Conservation (phyloP, 2,113 vertebrate genomes). For the Cromileptes altivelis region DNA sequence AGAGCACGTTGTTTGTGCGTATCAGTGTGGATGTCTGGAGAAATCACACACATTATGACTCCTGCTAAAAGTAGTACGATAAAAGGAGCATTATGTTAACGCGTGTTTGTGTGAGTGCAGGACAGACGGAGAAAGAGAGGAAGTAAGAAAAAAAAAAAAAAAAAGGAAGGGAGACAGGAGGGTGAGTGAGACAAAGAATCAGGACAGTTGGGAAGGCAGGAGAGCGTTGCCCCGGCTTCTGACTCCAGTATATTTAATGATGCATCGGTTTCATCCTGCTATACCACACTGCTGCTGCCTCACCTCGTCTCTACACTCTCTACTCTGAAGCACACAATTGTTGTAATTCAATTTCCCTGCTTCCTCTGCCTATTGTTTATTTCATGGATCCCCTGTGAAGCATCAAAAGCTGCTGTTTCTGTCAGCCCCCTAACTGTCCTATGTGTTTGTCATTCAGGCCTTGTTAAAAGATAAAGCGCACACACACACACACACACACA, state of each 20-base stretch:
- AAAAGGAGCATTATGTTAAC: slow-evolving; percentile 33
- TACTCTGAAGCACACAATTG: slow-evolving; percentile 78
- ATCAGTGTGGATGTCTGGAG: slow-evolving; percentile 2
- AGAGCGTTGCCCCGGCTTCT: slow-evolving; percentile 57
- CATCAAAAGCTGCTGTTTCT: slow-evolving; percentile 94
- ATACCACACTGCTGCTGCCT: slow-evolving; percentile 71
- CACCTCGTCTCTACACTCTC: slow-evolving; percentile 59
- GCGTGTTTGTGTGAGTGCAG: neutral
- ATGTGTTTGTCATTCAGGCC: slow-evolving; percentile 97
- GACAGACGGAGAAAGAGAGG: slow-evolving; percentile 11
- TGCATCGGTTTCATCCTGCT: slow-evolving; percentile 75
- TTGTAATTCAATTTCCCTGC: slow-evolving; percentile 91
- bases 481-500: slow-evolving; percentile 73
- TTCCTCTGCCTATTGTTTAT: slow-evolving; percentile 94
- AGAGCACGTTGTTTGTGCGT: slow-evolving; percentile 14
- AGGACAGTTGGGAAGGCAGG: slow-evolving; percentile 52
- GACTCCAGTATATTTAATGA: slow-evolving; percentile 82
- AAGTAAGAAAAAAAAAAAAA: neutral
- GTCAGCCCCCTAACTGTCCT: slow-evolving; percentile 93
- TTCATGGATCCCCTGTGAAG: slow-evolving; percentile 96
- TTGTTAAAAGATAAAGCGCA: slow-evolving; percentile 92
- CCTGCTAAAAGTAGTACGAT: slow-evolving; percentile 10
- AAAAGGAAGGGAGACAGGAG: slow-evolving; percentile 5
- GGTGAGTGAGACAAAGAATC: slow-evolving; percentile 57
- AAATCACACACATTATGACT: slow-evolving; percentile 35